Evolutionary conservation across 1,140 invertebrate genomes (phyloP).

Genomic region (Hyles euphorbiae): DNA sequence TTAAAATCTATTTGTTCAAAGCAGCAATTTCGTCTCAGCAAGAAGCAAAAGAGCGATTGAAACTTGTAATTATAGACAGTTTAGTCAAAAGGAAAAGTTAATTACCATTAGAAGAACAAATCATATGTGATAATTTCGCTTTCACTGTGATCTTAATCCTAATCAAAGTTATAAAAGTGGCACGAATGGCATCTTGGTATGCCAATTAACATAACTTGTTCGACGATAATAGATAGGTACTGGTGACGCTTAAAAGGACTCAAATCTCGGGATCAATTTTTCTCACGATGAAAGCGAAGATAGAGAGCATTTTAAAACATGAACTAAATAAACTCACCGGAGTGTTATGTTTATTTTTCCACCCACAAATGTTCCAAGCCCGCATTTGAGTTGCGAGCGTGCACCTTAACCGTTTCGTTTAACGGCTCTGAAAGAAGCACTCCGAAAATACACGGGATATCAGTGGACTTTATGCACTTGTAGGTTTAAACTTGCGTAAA

Average conservation of each 20-base stretch:
- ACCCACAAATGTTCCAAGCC: slow-evolving; percentile 46
- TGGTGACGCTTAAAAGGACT: slow-evolving; percentile 8
- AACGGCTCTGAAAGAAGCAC: slow-evolving; percentile 44
- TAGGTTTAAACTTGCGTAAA: slow-evolving; percentile 43
- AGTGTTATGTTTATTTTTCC: slow-evolving; percentile 66
- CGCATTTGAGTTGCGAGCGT: slow-evolving; percentile 50
- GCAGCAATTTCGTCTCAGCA: not conserved
- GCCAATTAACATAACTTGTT: slow-evolving; percentile 40
- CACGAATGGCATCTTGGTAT: not conserved
- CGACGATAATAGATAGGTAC: slow-evolving; percentile 14
- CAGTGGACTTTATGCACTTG: slow-evolving; percentile 43
- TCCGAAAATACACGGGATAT: slow-evolving; percentile 43
- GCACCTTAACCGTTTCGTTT: slow-evolving; percentile 44
- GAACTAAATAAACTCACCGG: slow-evolving; percentile 53
- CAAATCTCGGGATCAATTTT: slow-evolving; percentile 9
- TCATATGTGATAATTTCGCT: slow-evolving; percentile 32
- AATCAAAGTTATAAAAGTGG: slow-evolving; percentile 5
- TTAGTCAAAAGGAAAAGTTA: too few species aligned
- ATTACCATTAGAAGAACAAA: not conserved
- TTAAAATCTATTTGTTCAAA: not conserved
- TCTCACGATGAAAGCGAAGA: slow-evolving; percentile 20
- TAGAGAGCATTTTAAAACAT: slow-evolving; percentile 36
- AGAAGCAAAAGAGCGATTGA: not conserved
- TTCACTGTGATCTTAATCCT: slow-evolving; percentile 40
- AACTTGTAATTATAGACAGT: too few species aligned